Percentiles rank a stretch among this genome's conserved stretches.
Evolutionary conservation across 2,888 invertebrate genomes (phyloP).

Genomic region (Microctonus hyperodae): DNA sequence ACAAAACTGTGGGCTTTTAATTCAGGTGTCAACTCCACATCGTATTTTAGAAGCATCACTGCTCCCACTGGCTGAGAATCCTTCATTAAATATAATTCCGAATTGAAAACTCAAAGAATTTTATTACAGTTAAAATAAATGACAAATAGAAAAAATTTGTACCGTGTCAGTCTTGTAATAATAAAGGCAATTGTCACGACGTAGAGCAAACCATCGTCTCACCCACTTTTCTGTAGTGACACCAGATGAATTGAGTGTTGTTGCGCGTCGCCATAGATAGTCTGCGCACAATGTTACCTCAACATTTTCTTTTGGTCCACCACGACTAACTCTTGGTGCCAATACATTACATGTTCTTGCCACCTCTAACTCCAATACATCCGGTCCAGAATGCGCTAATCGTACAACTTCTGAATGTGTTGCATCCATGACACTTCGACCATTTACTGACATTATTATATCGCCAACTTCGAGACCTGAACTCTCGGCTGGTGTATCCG

Average conservation of each 20-base stretch:
- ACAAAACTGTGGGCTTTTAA: constrained; percentile 73
- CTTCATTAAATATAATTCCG: constrained; percentile 60
- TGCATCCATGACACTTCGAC: constrained; percentile 87
- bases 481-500: constrained; percentile 91
- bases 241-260: constrained; percentile 66
- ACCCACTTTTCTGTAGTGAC: constrained; percentile 76
- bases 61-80: constrained; percentile 90
- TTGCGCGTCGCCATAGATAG: constrained; percentile 78
- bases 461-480: constrained; percentile 94
- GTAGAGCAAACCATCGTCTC: constrained; percentile 88
- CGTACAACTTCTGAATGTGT: constrained; percentile 93
- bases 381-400: constrained; percentile 88
- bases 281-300: constrained; percentile 71
- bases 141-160: constrained; percentile 52
- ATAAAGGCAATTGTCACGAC: constrained; percentile 92
- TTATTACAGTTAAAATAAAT: neutral
- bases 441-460: constrained; percentile 91
- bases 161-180: constrained; percentile 93
- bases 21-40: constrained; percentile 72
- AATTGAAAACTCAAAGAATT: neutral
- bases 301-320: constrained; percentile 66
- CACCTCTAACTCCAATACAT: constrained; percentile 86
- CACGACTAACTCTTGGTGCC: constrained; percentile 70
- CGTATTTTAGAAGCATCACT: constrained; percentile 84
- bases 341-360: constrained; percentile 86